A percentile compares a stretch with the other conserved stretches of the same genome.
phyloP scores from a whole-genome alignment of 2,888 invertebrate genomes.

The Orthosia gracilis region DNA sequence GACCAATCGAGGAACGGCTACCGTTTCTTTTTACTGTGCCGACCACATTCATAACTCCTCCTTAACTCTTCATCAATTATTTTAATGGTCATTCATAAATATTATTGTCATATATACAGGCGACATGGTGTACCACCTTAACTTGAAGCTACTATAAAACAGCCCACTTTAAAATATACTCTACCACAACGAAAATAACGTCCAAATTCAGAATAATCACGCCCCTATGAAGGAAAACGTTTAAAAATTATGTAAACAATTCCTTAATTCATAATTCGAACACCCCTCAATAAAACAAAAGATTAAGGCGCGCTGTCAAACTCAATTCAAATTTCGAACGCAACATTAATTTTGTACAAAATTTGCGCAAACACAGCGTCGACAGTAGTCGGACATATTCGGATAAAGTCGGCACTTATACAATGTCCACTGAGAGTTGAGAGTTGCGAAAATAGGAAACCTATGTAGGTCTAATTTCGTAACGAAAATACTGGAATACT shows the following conservation, averaged over 20 bases:
- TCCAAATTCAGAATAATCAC: slow-evolving; percentile 6
- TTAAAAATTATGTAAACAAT: slow-evolving; percentile 38
- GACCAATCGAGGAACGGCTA: slow-evolving; percentile 56
- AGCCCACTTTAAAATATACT: slow-evolving; percentile 22
- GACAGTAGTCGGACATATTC: slow-evolving; percentile 62
- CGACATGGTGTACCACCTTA: slow-evolving; percentile 31
- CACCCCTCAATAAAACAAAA: slow-evolving; percentile 44
- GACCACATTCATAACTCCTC: slow-evolving; percentile 64
- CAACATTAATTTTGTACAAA: slow-evolving; percentile 55
- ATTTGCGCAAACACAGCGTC: slow-evolving; percentile 58
- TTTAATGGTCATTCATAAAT: slow-evolving; percentile 69
- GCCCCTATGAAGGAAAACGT: slow-evolving; percentile 1
- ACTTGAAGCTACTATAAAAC: slow-evolving; percentile 16
- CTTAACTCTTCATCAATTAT: slow-evolving; percentile 69
- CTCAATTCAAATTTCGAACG: slow-evolving; percentile 27
- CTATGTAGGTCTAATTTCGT: slow-evolving; percentile 64
- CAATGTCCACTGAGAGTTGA: slow-evolving; percentile 61
- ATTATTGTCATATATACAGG: slow-evolving; percentile 62
- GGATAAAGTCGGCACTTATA: slow-evolving; percentile 63
- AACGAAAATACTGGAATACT: slow-evolving; percentile 55
- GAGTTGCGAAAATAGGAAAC: slow-evolving; percentile 71
- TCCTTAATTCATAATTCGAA: slow-evolving; percentile 32
- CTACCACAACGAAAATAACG: neutral
- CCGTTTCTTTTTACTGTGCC: slow-evolving; percentile 61
- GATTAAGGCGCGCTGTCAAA: slow-evolving; percentile 33